These are phyloP conservation scores for Oophaga sylvatica DNA, from an alignment of 2,797 vertebrate species.

Conservation along the genomic window DNA sequence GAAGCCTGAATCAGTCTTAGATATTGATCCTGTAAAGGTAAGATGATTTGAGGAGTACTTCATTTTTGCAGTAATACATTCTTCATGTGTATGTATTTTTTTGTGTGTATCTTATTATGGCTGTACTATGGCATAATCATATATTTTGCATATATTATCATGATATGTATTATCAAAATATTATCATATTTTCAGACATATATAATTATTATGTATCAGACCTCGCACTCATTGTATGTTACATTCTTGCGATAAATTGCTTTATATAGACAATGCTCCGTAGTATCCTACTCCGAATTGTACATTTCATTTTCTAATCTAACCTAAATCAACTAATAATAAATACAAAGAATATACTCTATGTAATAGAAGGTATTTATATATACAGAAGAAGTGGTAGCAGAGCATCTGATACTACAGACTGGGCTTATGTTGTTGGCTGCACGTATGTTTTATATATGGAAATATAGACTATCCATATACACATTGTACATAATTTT, in stretches of 20 bases:
- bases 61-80: neutral
- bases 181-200: neutral
- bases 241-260: neutral
- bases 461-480: neutral
- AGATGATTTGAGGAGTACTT: neutral
- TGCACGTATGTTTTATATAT: neutral
- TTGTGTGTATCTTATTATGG: neutral
- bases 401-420: neutral
- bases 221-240: neutral
- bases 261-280: neutral
- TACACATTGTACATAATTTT: neutral
- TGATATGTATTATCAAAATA: too few relatives aligned
- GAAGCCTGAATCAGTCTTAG: neutral
- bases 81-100: neutral
- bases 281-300: neutral
- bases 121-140: too few relatives aligned
- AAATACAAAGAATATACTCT: too few relatives aligned
- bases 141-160: too few relatives aligned
- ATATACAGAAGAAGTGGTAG: neutral
- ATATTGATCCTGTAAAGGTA: conserved; percentile 17
- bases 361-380: neutral
- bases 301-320: neutral
- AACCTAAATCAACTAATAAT: neutral
- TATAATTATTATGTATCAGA: neutral
- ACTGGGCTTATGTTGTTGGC: neutral